phyloP scores from a whole-genome alignment of 2,113 vertebrate species.

The Capreolus pygargus region DNA sequence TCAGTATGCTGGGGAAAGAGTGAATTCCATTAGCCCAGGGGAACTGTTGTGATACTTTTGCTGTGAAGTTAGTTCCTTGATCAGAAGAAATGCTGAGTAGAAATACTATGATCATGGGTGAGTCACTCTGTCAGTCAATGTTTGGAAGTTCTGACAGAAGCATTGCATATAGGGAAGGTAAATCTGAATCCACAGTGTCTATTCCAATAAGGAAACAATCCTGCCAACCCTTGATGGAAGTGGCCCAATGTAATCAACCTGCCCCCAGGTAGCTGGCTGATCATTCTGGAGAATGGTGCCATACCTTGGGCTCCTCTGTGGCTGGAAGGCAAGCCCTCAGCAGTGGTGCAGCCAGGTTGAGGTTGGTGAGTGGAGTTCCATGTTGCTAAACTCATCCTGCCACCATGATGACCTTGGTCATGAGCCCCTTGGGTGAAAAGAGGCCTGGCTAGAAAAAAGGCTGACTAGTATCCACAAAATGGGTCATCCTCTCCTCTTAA shows the following conservation, averaged over 20 bases:
- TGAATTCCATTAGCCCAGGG: neutral
- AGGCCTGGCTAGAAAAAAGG: neutral
- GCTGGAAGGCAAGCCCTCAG: neutral
- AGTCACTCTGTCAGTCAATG: neutral
- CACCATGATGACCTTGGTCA: neutral
- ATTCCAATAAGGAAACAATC: neutral
- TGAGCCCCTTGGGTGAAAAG: fast-evolving
- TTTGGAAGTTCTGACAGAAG: neutral
- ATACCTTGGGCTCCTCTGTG: neutral
- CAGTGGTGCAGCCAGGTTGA: neutral
- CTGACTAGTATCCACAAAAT: neutral
- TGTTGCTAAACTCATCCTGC: neutral
- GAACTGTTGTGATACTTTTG: neutral
- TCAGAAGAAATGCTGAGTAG: neutral
- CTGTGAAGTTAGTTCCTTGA: neutral
- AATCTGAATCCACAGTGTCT: neutral
- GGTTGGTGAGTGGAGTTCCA: neutral
- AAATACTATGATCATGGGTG: neutral
- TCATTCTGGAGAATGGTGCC: slow-evolving; percentile 51
- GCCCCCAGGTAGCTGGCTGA: slow-evolving; percentile 67
- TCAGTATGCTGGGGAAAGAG: neutral
- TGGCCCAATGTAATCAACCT: slow-evolving; percentile 65
- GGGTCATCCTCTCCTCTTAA: neutral
- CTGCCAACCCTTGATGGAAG: neutral
- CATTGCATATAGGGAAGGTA: neutral